Base-by-base conservation (phyloP, 2,888 invertebrate genomes). In the Leptogaster cylindrica region DNA sequence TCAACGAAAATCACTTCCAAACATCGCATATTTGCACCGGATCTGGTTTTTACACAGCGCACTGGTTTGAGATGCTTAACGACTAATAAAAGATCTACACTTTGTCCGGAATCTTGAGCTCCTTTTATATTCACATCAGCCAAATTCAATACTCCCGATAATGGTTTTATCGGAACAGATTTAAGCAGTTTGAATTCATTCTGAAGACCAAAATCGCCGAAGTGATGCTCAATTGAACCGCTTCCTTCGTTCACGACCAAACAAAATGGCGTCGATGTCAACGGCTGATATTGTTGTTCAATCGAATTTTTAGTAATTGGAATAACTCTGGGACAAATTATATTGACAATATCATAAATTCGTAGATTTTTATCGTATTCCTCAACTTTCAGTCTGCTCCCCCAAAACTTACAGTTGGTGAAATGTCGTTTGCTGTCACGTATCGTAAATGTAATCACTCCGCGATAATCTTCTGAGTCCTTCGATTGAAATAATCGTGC, bases 401-500 rank as follows among this genome's bases (percentile, higher is more conserved):
- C 91, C 92, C 92, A 93, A 70, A 86, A 88, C 69, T 89, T 88
- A 12, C 88, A 88, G 76, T 92, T 92, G 50, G 91, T 88, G 3
- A 88, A 87, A 76, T 90, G 88, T 1, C 84, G 77, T 14, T 85
- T 82, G 0, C 91, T 88, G 80, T 92, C 93, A 70, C 92, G 84
- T 23, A 92, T 71, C 0, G 91, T 92, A 71, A 91, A 90, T 65
- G 87, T 88, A 81, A 89, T 89, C 0, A 92, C 91, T n/a, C 86
- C 89, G 71, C 87, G 84, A 27, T 81, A 79, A 66, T 84, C 84
- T 18, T 82, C 82, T 71, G 80, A 83, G 76, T 55, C 25, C 64
- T 75, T 78, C 28, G 75, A 73, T 20, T 74, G 58, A 65, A 80
- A 80, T 0, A 76, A 61, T 67, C 84, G 83, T 2, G 88, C 85